Conservation (phyloP, 2,888 invertebrate genomes). For the Panzeria rudis region DNA sequence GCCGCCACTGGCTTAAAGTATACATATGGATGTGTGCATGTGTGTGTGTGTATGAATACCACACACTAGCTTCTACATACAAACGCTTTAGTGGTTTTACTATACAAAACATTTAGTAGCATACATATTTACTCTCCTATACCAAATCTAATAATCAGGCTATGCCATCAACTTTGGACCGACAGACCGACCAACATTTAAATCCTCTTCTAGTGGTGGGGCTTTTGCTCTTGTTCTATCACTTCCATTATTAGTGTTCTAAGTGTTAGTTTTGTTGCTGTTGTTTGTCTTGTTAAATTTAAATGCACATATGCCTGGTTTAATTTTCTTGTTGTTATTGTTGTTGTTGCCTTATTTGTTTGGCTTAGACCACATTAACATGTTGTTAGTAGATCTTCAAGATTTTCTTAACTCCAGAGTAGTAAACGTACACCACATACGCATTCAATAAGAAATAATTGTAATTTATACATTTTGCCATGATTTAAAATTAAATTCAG, state of each 20-base stretch:
- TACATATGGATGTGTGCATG: neutral
- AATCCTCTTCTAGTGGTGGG: constrained; percentile 17
- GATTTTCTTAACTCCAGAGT: neutral
- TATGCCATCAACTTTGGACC: constrained; percentile 8
- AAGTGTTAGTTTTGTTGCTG: constrained; percentile 1
- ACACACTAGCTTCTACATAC: neutral
- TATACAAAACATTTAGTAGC: constrained; percentile 26
- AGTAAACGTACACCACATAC: neutral
- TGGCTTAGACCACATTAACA: constrained; percentile 49
- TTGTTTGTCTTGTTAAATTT: constrained; percentile 45
- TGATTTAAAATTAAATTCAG: constrained; percentile 57
- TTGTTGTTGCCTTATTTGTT: constrained; percentile 8
- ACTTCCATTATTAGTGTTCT: constrained; percentile 45
- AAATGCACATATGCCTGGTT: constrained; percentile 57
- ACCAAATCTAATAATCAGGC: constrained; percentile 47
- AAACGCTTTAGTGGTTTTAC: constrained; percentile 29
- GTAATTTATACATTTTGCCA: constrained; percentile 42
- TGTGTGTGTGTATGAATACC: neutral
- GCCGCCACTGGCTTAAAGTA: too few relatives aligned
- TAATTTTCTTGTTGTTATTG: constrained; percentile 4
- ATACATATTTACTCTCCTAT: neutral
- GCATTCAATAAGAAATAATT: constrained; percentile 54
- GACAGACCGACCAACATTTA: constrained; percentile 20
- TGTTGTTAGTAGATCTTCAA: constrained; percentile 45
- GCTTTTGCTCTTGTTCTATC: constrained; percentile 27